Conservation (phyloP, 92 coral and sea anemone species). For the Metridium senile region DNA sequence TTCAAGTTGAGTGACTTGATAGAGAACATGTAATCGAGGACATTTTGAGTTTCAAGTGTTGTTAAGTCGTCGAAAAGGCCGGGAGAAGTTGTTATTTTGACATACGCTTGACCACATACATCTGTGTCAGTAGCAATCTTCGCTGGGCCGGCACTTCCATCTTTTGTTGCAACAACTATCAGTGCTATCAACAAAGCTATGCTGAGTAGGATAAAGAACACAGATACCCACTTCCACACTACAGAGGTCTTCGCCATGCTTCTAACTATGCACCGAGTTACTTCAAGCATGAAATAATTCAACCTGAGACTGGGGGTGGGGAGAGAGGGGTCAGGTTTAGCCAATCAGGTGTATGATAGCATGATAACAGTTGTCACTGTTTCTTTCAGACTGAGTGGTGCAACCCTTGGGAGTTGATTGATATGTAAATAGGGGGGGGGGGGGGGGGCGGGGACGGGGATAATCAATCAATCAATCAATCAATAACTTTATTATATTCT, state of each 20-base stretch:
- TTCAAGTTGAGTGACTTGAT: slow-evolving; percentile 50
- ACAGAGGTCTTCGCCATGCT: background rate
- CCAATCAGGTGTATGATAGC: too few species aligned
- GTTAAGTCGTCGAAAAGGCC: slow-evolving; percentile 60
- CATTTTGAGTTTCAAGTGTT: slow-evolving; percentile 38
- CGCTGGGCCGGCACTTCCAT: background rate
- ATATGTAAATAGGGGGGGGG: too few species aligned
- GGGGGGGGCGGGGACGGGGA: too few species aligned
- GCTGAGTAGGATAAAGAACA: slow-evolving; percentile 16
- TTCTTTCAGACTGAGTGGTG: too few species aligned
- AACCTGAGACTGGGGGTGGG: too few species aligned
- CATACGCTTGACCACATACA: background rate
- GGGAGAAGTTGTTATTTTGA: slow-evolving; percentile 17
- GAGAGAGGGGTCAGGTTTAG: too few species aligned
- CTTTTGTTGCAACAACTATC: slow-evolving; percentile 19
- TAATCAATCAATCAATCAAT: too few species aligned
- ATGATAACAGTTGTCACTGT: too few species aligned
- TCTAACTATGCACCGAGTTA: background rate
- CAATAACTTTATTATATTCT: too few species aligned
- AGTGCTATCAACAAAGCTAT: slow-evolving; percentile 23
- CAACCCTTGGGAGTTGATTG: too few species aligned
- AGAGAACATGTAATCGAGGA: slow-evolving; percentile 49
- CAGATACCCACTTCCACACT: slow-evolving; percentile 7
- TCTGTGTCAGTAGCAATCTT: background rate
- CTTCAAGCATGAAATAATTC: background rate